Evolutionary conservation across 2,113 vertebrate genomes (phyloP).

Genomic region (Odobenus rosmarus): DNA sequence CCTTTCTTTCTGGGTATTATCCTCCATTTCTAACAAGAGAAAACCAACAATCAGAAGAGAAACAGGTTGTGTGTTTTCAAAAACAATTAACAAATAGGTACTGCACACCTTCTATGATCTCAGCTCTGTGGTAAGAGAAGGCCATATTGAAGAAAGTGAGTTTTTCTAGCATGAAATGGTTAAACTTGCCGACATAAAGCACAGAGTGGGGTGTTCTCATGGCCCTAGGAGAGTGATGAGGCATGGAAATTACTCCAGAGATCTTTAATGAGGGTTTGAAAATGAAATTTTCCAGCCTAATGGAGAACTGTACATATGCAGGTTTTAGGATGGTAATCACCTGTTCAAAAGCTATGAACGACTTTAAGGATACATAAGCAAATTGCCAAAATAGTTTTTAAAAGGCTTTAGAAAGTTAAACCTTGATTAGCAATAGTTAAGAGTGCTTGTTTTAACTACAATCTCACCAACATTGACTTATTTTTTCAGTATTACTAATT

Average conservation of each 20-base stretch:
- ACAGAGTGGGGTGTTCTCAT: background rate
- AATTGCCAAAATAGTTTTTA: background rate
- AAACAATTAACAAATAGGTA: background rate
- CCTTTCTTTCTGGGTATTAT: background rate
- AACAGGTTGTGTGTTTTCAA: background rate
- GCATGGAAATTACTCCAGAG: background rate
- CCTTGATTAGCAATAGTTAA: background rate
- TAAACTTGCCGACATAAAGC: background rate
- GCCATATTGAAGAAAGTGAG: background rate
- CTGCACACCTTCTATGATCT: background rate
- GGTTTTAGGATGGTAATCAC: background rate
- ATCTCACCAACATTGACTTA: background rate
- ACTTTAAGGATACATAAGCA: background rate
- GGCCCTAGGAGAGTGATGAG: background rate
- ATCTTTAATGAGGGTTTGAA: background rate
- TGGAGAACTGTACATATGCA: background rate
- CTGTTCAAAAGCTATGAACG: background rate
- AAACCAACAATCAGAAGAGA: background rate
- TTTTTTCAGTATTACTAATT: conserved; percentile 2
- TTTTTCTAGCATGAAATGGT: background rate
- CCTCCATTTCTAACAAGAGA: background rate
- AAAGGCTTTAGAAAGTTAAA: background rate
- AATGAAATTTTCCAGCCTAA: background rate
- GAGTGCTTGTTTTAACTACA: background rate
- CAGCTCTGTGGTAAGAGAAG: background rate